A percentile compares a stretch with the other conserved stretches of the same genome.
Conservation (phyloP, 2,888 invertebrate genomes). For the Cartodere bifasciata region DNA sequence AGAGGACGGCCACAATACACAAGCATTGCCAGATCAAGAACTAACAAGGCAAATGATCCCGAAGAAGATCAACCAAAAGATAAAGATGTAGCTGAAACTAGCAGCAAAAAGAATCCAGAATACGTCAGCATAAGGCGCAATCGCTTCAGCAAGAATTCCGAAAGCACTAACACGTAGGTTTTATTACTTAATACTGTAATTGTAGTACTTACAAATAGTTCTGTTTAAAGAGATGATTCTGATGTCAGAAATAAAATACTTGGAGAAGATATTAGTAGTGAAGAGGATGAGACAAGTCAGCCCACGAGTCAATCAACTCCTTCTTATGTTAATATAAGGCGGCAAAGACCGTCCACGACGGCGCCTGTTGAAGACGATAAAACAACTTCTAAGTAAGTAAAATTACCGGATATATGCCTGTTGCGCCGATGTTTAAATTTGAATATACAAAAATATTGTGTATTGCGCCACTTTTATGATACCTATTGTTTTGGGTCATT, state of each 20-base stretch:
- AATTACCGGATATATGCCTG: too few relatives aligned
- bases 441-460: too few relatives aligned
- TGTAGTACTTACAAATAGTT: neutral
- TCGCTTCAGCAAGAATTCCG: constrained; percentile 2
- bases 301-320: constrained; percentile 29
- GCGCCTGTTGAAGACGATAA: constrained; percentile 35
- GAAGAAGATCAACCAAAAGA: constrained; percentile 28
- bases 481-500: too few relatives aligned
- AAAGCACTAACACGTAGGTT: constrained; percentile 1
- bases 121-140: constrained; percentile 9
- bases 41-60: constrained; percentile 11
- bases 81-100: constrained; percentile 14
- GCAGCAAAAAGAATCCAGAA: constrained; percentile 12
- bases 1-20: constrained; percentile 36
- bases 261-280: constrained; percentile 17
- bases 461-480: too few relatives aligned
- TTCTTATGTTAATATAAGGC: constrained; percentile 60
- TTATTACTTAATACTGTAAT: too few relatives aligned
- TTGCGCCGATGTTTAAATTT: too few relatives aligned
- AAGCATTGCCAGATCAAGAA: constrained; percentile 29
- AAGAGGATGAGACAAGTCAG: constrained; percentile 17
- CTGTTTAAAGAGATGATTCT: neutral
- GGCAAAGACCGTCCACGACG: constrained; percentile 44
- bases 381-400: constrained; percentile 39
- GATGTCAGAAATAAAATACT: constrained; percentile 23